These are phyloP conservation scores for Stictocephala bisonia DNA, from an alignment of 2,888 invertebrate species.

Conservation along the genomic window DNA sequence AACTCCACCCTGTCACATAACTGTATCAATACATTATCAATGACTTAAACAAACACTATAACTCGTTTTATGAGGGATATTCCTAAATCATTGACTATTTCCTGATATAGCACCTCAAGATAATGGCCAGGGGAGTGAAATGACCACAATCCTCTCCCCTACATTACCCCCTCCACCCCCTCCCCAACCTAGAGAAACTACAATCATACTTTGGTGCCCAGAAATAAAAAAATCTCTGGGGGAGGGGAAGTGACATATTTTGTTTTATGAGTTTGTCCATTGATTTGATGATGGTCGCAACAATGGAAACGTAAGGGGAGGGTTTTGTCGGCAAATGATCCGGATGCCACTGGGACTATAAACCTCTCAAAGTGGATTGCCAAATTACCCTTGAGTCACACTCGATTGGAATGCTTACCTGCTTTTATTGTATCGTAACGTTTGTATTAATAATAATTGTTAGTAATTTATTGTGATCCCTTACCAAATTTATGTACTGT, in stretches of 20 bases:
- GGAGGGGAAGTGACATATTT: slow-evolving; percentile 41
- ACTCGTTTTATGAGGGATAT: slow-evolving; percentile 27
- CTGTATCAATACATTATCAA: too few relatives aligned
- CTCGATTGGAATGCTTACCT: too few relatives aligned
- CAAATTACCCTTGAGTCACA: too few relatives aligned
- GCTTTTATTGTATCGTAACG: too few relatives aligned
- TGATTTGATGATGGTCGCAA: slow-evolving; percentile 42
- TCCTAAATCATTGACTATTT: slow-evolving; percentile 29
- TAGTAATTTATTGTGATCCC: too few relatives aligned
- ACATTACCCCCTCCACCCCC: neutral
- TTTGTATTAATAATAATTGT: too few relatives aligned
- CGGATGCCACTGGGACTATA: neutral
- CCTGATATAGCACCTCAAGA: slow-evolving; percentile 15
- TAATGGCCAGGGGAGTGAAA: slow-evolving; percentile 15
- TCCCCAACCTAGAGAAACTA: neutral
- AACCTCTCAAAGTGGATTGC: too few relatives aligned
- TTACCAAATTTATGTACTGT: too few relatives aligned
- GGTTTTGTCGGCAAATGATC: slow-evolving; percentile 21
- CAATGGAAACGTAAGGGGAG: slow-evolving; percentile 19
- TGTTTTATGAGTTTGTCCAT: slow-evolving; percentile 44
- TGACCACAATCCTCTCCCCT: slow-evolving; percentile 25
- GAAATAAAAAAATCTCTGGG: slow-evolving; percentile 32
- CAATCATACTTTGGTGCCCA: slow-evolving; percentile 46
- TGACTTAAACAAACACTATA: too few relatives aligned
- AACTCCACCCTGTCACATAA: too few relatives aligned